Conservation (phyloP, 2,888 invertebrate species). For the Uloborus plumipes region DNA sequence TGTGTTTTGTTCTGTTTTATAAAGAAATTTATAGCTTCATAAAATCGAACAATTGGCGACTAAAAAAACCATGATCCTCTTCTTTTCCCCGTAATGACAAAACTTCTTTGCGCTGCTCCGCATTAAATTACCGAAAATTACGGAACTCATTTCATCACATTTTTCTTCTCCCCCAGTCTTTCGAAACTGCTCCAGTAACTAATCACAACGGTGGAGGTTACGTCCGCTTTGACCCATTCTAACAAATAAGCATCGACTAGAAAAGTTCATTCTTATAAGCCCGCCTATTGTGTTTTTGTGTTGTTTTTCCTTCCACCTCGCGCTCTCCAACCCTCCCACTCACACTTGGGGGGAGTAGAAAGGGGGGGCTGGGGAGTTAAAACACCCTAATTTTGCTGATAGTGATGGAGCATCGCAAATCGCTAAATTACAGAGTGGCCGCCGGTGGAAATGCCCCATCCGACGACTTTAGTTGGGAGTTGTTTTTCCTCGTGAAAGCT, state of each 20-base stretch:
- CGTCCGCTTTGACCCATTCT: not conserved
- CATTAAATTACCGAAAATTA: too few species aligned
- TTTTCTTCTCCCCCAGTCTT: too few species aligned
- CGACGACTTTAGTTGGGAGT: conserved; percentile 19
- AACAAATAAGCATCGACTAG: not conserved
- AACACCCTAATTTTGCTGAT: conserved; percentile 45
- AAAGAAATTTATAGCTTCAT: too few species aligned
- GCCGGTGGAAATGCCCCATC: conserved; percentile 30
- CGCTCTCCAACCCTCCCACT: conserved; percentile 38
- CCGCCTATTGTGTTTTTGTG: conserved; percentile 2
- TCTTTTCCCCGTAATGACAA: too few species aligned
- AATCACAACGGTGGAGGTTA: too few species aligned
- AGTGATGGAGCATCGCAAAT: conserved; percentile 44
- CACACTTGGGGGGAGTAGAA: conserved; percentile 9
- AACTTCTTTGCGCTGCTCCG: too few species aligned
- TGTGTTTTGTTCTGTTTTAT: too few species aligned
- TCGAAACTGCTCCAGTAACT: too few species aligned
- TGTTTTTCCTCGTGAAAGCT: conserved; percentile 11
- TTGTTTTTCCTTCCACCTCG: not conserved
- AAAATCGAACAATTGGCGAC: too few species aligned
- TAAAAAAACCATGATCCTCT: too few species aligned
- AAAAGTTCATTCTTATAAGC: not conserved
- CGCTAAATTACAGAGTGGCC: conserved; percentile 41
- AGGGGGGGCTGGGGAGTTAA: conserved; percentile 16
- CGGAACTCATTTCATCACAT: too few species aligned